Base-by-base conservation (phyloP, 2,797 vertebrate species). In the Valencia hispanica region DNA sequence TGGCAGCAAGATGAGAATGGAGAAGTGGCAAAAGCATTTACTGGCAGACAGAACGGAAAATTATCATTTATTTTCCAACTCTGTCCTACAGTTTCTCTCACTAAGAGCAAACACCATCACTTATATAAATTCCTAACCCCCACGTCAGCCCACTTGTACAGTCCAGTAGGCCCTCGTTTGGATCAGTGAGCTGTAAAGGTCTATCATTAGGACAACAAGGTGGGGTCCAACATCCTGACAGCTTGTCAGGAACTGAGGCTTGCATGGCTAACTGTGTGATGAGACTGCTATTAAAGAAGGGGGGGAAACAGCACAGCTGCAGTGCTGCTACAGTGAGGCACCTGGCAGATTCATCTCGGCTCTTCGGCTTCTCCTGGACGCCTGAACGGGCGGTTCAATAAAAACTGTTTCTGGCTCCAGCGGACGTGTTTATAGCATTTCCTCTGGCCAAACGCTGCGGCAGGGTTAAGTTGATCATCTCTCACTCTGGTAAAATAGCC, bases 401-500 rank as follows among this genome's bases (percentile, higher is more conserved):
- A 94, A 93, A 88, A 72, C 72, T 14, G 84, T 90, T 90, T 88
- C 91, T 86, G 87, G 92, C 86, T 92, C 82, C 82, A 41, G 83
- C 68, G 81, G 90, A 92, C 81, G 84, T 90, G 87, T 93, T 93
- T 92, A 93, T 93, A 91, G 93, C 84, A 65, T 92, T 92, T 93
- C 92, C 92, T 91, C 85, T 91, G 93, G 93, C 92, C 92, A 87
- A 85, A 87, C 76, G 65, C 81, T 80, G 91, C 87, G 84, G 87
- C 85, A 39, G 89, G 92, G 92, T 94, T 94, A 94, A 94, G 93
- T 94, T 94, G 92, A 93, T 95, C 91, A 93, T 92, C 93, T 94
- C 93, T 94, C 94, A 94, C 91, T 93, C 90, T 90, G 88, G 90
- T 94, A 94, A 94, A 94, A 94, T 94, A 93, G 92, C 92, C 94